Evolutionary conservation across 1,140 invertebrate genomes (phyloP), one percentile per base, ranked within the genome.

Genomic region (Tenebrio molitor): DNA sequence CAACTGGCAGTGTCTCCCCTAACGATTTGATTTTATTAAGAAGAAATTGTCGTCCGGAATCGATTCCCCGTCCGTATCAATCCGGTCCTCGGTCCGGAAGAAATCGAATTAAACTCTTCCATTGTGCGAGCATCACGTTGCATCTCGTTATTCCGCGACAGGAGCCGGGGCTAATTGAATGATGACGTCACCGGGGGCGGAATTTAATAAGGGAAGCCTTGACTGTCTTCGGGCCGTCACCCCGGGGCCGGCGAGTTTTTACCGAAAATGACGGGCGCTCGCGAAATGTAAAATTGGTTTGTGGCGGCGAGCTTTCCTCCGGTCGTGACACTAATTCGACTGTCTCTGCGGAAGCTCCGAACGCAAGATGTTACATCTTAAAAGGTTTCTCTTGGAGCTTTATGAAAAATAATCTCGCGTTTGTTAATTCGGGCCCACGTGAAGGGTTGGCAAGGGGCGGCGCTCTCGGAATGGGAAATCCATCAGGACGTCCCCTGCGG

Each of bases 51-150:
- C 50, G 50, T n/a, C 50, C 23, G 50, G 21, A 58, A 58, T 58
- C 50, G 67, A 46, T 46, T 69, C 44, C 33, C 41, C 33, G 67
- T 69, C 41, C 33, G 42, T 44, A 44, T 44, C 25, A 69, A 50
- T 44, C 41, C 29, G 58, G 58, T 21, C 29, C 34, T 46, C 16
- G 17, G 67, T 67, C 46, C 44, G 64, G 66, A 72, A 69, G 71
- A 67, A 75, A 75, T 75, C 74, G 68, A 75, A 73, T 75, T 75
- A 75, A 75, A 75, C 58, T 75, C 53, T 66, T 75, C 71, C 58
- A 70, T 70, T 75, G 71, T 67, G 33, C 12, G 65, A 66, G 64
- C 71, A 68, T 73, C 66, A 72, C 71, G 46, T 71, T 75, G 74
- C 74, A 75, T 75, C 74, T 75, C 71, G 73, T 75, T 73, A 75